Evolutionary conservation across 2,888 invertebrate genomes (phyloP), one percentile per base, ranked within the genome.

Genomic region (Choristoneura rosaceana): DNA sequence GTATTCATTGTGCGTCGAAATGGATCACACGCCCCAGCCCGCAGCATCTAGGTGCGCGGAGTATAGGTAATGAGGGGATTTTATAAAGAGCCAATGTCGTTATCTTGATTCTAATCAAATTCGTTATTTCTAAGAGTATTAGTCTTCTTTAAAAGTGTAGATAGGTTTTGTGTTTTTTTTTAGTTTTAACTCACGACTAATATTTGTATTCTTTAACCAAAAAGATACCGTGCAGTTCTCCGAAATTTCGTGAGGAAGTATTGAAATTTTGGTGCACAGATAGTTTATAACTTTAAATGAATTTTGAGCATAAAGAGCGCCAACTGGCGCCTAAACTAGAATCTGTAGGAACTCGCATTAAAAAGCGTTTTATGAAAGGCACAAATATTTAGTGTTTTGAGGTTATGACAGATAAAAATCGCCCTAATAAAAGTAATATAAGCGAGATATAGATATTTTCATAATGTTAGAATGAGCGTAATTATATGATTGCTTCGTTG

Each of bases 1-100:
- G 89, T 92, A 91, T 92, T 92, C 90, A 90, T 91, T 89, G 90
- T 89, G 89, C 89, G 87, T 90, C 85, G 87, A 84, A 88, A 89
- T 84, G 87, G 87, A 90, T 90, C 89, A 86, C 87, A 86, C 83
- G 82, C 81, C 80, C 78, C 78, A 79, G 82, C 82, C 71, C 74
- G 81, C 80, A 81, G 84, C 86, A 84, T 87, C 83, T 81, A 81
- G 76, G 75, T 74, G 77, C 71, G 74, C 50, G 50, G 55, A 55
- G 74, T 76, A 80, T 66, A 70, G 71, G 78, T 74, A 74, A 81
- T 79, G 79, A 78, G 77, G 77, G 75, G 77, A 79, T 80, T 85
- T 80, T 80, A 73, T 76, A 76, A 69, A 75, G 62, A 59, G 69
- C 59, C 67, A 71, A 70, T 67, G 34, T 62, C 34, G 43, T 55